phyloP scores from a whole-genome alignment of 2,888 invertebrate species.

The Psylliodes chrysocephalus region DNA sequence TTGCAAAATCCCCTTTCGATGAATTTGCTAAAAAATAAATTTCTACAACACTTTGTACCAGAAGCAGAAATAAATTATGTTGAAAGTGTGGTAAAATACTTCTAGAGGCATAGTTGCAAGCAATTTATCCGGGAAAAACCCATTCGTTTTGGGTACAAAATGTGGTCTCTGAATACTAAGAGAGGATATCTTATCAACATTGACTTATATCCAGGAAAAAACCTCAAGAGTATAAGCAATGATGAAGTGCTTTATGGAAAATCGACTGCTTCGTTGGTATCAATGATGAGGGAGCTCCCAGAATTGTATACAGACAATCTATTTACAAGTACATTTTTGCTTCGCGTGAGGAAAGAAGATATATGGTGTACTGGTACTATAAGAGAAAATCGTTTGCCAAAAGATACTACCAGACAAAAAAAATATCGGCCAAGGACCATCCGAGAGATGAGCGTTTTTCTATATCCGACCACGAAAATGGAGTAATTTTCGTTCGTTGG shows the following conservation, averaged over 20 bases:
- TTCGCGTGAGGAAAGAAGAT: no score
- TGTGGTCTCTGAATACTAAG: conserved; percentile 8
- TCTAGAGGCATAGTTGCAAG: conserved; percentile 15
- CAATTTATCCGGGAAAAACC: conserved; percentile 21
- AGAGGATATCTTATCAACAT: conserved; percentile 4
- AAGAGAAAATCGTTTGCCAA: background rate
- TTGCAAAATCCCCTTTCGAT: background rate
- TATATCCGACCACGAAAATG: background rate
- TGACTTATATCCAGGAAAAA: conserved; percentile 12
- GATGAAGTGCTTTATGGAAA: conserved; percentile 23
- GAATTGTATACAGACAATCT: conserved; percentile 8
- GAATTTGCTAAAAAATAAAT: background rate
- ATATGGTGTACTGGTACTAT: background rate
- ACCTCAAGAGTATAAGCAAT: conserved; percentile 2
- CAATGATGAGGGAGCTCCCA: conserved; percentile 1
- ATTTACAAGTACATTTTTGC: conserved; percentile 4
- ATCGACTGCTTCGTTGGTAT: conserved; percentile 15
- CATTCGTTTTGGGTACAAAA: conserved; percentile 22
- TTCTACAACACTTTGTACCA: no score
- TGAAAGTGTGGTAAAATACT: background rate
- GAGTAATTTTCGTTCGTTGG: conserved; percentile 9
- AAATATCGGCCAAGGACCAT: no score
- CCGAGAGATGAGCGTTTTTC: background rate
- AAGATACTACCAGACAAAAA: background rate
- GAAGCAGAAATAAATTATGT: no score